Base-by-base conservation (phyloP, 2,888 invertebrate species). In the Thecophora atra region DNA sequence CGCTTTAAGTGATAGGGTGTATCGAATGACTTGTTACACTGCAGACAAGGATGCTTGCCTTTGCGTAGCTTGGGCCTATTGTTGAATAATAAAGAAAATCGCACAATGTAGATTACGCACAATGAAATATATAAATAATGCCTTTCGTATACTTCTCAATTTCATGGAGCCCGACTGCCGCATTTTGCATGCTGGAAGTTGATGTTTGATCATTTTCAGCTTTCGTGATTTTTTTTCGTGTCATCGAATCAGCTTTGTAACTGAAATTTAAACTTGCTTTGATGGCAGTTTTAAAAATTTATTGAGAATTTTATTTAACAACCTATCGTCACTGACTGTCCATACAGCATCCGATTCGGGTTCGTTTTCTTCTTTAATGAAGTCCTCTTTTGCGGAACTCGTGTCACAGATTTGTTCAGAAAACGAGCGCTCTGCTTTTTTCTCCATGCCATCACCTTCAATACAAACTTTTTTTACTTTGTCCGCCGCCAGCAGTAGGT, bases 1-100 rank as follows among this genome's bases (percentile, higher is more conserved):
- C 80, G 80, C 42, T 69, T 74, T 5, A 89, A 86, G 63, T 87
- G 87, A 72, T 88, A 89, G 51, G 87, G 81, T 71, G 86, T 86
- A 37, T 81, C 84, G 76, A 87, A 90, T 7, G 78, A 77, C 82
- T 89, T 89, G 19, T 84, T 81, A 77, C 89, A 90, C 65, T 87
- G 81, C 15, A 80, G 80, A 77, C 90, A 90, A 42, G 73, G 72
- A 67, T 74, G 74, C 19, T 64, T 71, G 1, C 73, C 77, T 26
- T 70, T 77, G 7, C 73, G 66, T 7, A 74, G 72, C 19, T 74
- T 70, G 0, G 80, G 78, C n/a, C 78, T 78, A 56, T 8, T 37
- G 37, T 6, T 37, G 30, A 30, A 60, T 73, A 30, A 58, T 30
- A 4, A 64, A 42, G 44, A 19, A 5, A 19, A 44, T 13, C 21